Base-by-base conservation (phyloP, 2,888 invertebrate genomes). In the Glomeris marginata region DNA sequence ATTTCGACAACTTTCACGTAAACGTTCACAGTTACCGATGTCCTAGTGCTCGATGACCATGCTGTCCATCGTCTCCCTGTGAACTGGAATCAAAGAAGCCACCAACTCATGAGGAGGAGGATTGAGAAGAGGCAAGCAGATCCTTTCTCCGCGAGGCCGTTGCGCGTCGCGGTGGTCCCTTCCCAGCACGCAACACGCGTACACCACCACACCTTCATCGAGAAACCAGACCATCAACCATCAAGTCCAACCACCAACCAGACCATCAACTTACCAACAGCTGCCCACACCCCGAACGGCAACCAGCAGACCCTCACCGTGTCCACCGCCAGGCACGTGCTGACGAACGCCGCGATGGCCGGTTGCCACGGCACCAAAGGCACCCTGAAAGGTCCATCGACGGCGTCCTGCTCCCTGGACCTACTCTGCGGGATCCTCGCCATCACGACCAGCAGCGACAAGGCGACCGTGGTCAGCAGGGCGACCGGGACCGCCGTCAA, bases 341-440 rank as follows among this genome's bases (percentile, higher is more conserved):
- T 88, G 61, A 81, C 77, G 56, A 84, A 72, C 53, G 88, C 84
- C 59, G 86, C 84, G 20, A 81, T 63, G 0, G 82, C 81, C 0
- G 86, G 86, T 47, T 86, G 63, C 37, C 81, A 69, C 0, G 87
- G 87, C 45, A 87, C 84, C 66, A 82, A 70, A 0, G 87, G 87
- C 33, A 86, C 86, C 56, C 79, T 79, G 65, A 86, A 87, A 52
- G 45, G 47, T 22, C 47, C 47, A 8, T n/a, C 16, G 34, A 20
- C 15, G 18, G 28, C 20, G 1, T 40, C 18, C 8, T 13, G 49
- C 43, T 34, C 38, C 36, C 33, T 53, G 50, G 45, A 34, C 38
- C 41, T 20, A 48, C 56, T 57, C 49, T 59, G 57, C 6, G 56
- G 57, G 22, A 57, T 54, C n/a, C 55, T 46, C 2, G 49, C 47